Evolutionary conservation across 2,888 invertebrate genomes (phyloP), one percentile per base, ranked within the genome.

Genomic region (Tetragonisca angustula): DNA sequence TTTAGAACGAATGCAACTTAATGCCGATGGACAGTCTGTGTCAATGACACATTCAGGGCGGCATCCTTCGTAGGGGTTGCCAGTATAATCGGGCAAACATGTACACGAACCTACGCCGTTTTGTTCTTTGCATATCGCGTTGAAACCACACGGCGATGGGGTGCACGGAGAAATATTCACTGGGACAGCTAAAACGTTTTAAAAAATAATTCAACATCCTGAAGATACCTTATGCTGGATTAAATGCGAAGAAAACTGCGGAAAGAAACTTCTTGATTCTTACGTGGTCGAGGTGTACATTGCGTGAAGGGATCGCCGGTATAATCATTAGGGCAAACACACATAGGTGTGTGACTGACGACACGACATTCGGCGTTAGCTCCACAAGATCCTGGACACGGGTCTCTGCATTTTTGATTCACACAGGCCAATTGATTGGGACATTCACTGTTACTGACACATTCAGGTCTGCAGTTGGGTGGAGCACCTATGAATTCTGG

Each of bases 51-150:
- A 95, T 84, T 95, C 95, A 4, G 95, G 95, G 32, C 95, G 91
- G 85, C 95, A 95, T 67, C 94, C 94, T 19, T 95, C 94, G 83
- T 95, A 97, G 50, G 98, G 97, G 89, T 96, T 96, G 54, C 98
- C 97, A 54, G 97, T 95, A 90, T 96, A 97, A 84, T 96, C 96
- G 5, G 96, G 96, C 91, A 97, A 95, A 92, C 98, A 98, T 43
- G 97, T 96, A 92, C 98, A 98, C 9, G 96, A 96, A 6, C 97
- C 97, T 91, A 96, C 96, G 24, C 96, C 96, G 91, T 97, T 97
- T 49, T 96, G 95, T 91, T 96, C 96, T 62, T 96, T 96, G 92
- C 98, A 98, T 88, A 96, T 94, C 80, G 97, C 97, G 91, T 98
- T 97, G 32, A 97, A 95, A 56, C 97, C 97, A 93, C 97, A 97